Evolutionary conservation across 2,797 vertebrate genomes (phyloP), one percentile per base, ranked within the genome.

Genomic region (Girardinus metallicus): DNA sequence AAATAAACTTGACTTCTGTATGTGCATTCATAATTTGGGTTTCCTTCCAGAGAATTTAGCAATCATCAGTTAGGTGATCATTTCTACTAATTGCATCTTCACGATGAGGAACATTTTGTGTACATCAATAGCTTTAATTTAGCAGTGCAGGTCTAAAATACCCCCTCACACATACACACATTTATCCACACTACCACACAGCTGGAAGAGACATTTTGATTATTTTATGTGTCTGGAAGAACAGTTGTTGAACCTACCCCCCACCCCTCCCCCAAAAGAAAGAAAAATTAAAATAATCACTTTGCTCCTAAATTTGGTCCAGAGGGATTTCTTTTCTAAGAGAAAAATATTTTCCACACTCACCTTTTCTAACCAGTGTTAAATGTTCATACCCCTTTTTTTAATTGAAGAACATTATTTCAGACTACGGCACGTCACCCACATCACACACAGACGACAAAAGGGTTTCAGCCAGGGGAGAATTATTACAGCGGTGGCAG

Each of bases 351-450:
- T 72, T 85, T 81, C 83, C 31, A 91, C 82, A 87, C 87, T 89
- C 75, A 46, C 21, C 83, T 78, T 81, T 60, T 60, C 43, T 84
- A 89, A 94, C 91, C 88, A 78, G 87, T 75, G 49, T 77, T 86
- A 79, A 91, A 88, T 82, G 83, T 89, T 83, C 73, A 83, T 76
- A 84, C 89, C 71, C 70, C 79, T 88, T 86, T 71, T 74, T 64
- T 74, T 75, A 81, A 51, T 89, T 91, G 77, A 85, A 85, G 82
- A 88, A 90, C 87, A 88, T 91, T 80, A 90, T 92, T 93, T 90
- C 86, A 89, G 90, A 80, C 95, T 93, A 96, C 95, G 89, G 86
- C 95, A 96, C 95, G 90, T 94, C 94, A 96, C 95, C 93, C 93
- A 96, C 95, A 91, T 89, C 90, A 96, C 94, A 81, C 91, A 96